Evolutionary conservation across 2,113 vertebrate genomes (phyloP).

Genomic region (Scalopus aquaticus): DNA sequence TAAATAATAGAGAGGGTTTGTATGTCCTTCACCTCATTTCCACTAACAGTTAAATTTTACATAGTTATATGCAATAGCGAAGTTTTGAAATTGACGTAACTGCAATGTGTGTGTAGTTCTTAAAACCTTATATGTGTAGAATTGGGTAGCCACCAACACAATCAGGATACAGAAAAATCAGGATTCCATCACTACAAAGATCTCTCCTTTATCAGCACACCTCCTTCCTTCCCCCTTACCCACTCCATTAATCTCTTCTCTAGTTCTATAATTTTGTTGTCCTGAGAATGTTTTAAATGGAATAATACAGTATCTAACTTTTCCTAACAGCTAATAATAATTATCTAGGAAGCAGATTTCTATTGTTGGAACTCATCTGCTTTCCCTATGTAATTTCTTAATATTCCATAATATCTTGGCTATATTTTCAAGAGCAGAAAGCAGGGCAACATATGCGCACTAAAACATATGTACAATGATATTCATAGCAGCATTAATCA

Average conservation of each 20-base stretch:
- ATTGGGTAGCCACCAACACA: not conserved
- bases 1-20: not conserved
- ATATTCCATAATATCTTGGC: not conserved
- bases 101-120: not conserved
- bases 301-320: not conserved
- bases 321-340: not conserved
- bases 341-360: not conserved
- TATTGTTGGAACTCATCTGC: not conserved
- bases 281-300: not conserved
- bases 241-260: too few relatives aligned
- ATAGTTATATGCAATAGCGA: not conserved
- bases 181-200: not conserved
- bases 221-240: not conserved
- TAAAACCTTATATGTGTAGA: not conserved
- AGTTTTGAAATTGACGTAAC: not conserved
- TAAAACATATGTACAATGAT: not conserved
- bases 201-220: not conserved
- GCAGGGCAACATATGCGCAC: not conserved
- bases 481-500: not conserved
- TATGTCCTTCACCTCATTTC: not conserved
- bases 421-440: conserved; percentile 7
- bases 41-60: not conserved
- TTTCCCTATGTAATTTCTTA: conserved; percentile 10
- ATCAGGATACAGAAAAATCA: not conserved
- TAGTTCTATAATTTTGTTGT: not conserved